These are phyloP conservation scores for Lobophora halterata DNA, from an alignment of 2,888 invertebrate species.

Conservation along the genomic window DNA sequence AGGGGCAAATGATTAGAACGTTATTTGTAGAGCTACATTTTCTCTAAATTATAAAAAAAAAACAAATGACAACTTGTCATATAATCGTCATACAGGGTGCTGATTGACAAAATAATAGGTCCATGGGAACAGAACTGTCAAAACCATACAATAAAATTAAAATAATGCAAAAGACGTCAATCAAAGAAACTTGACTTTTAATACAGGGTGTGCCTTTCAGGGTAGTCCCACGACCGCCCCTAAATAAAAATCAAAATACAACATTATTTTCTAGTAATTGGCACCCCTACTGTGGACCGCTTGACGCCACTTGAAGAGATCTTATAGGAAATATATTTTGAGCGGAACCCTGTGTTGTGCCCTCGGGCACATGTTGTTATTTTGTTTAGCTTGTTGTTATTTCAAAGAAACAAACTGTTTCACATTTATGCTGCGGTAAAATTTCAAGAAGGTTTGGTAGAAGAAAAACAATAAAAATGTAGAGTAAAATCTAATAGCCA, in stretches of 20 bases:
- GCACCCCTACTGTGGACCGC: slow-evolving; percentile 73
- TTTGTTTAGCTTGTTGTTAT: slow-evolving; percentile 56
- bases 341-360: slow-evolving; percentile 47
- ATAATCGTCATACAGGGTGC: slow-evolving; percentile 26
- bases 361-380: slow-evolving; percentile 62
- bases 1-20: too few species aligned
- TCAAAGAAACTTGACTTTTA: slow-evolving; percentile 71
- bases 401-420: slow-evolving; percentile 44
- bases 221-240: slow-evolving; percentile 78
- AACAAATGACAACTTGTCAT: slow-evolving; percentile 17
- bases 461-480: slow-evolving; percentile 5
- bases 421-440: slow-evolving; percentile 5
- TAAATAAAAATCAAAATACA: slow-evolving; percentile 77
- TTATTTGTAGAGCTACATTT: too few species aligned
- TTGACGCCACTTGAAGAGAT: slow-evolving; percentile 74
- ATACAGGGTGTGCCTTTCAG: slow-evolving; percentile 74
- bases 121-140: slow-evolving; percentile 60
- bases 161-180: slow-evolving; percentile 65
- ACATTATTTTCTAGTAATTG: slow-evolving; percentile 77
- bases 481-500: too few species aligned
- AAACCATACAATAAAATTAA: slow-evolving; percentile 64
- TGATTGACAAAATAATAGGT: slow-evolving; percentile 34
- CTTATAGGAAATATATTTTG: slow-evolving; percentile 71
- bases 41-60: background rate
- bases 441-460: background rate